phyloP scores from a whole-genome alignment of 2,888 invertebrate species.

The Leuctra nigra region DNA sequence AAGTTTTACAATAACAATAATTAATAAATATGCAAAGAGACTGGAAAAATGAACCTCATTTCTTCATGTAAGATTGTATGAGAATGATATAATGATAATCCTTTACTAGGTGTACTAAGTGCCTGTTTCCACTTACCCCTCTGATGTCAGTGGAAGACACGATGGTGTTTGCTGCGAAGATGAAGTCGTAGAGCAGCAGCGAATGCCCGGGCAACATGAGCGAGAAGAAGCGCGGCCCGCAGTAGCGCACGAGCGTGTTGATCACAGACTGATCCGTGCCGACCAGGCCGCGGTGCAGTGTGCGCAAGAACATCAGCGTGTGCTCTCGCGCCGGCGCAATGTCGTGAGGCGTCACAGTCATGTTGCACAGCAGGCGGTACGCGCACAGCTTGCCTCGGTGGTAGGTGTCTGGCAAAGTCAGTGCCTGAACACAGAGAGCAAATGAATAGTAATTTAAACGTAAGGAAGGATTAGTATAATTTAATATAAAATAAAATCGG shows the following conservation, averaged over 20 bases:
- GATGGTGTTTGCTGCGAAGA: conserved; percentile 83
- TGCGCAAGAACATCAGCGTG: conserved; percentile 70
- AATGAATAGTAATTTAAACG: too few relatives aligned
- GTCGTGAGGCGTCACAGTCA: conserved; percentile 74
- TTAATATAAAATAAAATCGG: too few relatives aligned
- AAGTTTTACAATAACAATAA: too few relatives aligned
- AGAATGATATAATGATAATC: too few relatives aligned
- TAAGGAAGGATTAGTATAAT: too few relatives aligned
- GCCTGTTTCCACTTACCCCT: conserved; percentile 38
- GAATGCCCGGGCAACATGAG: conserved; percentile 84
- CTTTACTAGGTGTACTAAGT: too few relatives aligned
- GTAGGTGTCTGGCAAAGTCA: conserved; percentile 65
- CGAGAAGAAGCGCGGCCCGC: conserved; percentile 81
- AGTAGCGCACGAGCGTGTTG: conserved; percentile 67
- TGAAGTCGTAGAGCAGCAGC: conserved; percentile 77
- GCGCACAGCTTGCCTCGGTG: conserved; percentile 79
- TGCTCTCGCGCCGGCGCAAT: conserved; percentile 62
- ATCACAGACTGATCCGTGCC: conserved; percentile 62
- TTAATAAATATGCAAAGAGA: too few relatives aligned
- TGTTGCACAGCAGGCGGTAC: conserved; percentile 71
- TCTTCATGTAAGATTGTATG: too few relatives aligned
- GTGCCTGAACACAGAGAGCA: too few relatives aligned
- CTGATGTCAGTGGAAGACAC: conserved; percentile 70
- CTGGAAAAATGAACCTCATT: too few relatives aligned
- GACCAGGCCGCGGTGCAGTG: conserved; percentile 59